These are phyloP conservation scores for Girardinus metallicus DNA, from an alignment of 2,797 vertebrate species.

Conservation along the genomic window DNA sequence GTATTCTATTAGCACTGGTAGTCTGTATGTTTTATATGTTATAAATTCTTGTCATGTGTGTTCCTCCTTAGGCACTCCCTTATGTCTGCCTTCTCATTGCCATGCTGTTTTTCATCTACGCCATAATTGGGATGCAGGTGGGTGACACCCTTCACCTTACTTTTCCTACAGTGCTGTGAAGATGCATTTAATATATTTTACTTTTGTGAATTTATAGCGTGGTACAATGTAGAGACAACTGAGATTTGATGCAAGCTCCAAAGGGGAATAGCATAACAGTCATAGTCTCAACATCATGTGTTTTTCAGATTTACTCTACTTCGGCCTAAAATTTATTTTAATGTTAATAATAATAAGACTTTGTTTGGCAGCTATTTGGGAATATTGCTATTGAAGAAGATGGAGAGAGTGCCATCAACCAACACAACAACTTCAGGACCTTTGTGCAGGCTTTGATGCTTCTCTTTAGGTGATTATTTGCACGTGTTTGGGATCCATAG, in stretches of 20 bases:
- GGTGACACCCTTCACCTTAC: conserved; percentile 42
- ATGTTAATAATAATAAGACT: conserved; percentile 7
- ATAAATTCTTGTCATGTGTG: conserved; percentile 10
- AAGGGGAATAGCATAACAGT: neutral
- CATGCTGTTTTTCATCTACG: conserved; percentile 98
- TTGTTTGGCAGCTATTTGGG: conserved; percentile 87
- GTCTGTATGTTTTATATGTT: neutral
- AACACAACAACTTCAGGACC: conserved; percentile 97
- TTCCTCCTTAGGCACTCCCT: conserved; percentile 86
- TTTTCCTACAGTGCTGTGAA: conserved; percentile 27
- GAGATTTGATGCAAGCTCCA: conserved; percentile 18
- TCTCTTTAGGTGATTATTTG: conserved; percentile 87
- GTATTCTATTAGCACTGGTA: neutral
- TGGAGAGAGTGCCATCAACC: conserved; percentile 89
- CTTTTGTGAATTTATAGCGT: conserved; percentile 22
- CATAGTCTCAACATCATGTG: neutral
- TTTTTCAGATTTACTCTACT: neutral
- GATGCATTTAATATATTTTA: conserved; percentile 45
- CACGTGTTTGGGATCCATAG: neutral
- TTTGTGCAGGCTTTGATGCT: conserved; percentile 95
- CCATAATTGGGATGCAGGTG: conserved; percentile 98
- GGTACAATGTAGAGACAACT: conserved; percentile 1
- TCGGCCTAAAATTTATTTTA: neutral
- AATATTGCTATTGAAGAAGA: conserved; percentile 87
- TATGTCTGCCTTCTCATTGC: conserved; percentile 96